A percentile compares a stretch with the other conserved stretches of the same genome.
These are phyloP conservation scores for Maconellicoccus hirsutus DNA, from an alignment of 1,140 invertebrate species.

Conservation along the genomic window DNA sequence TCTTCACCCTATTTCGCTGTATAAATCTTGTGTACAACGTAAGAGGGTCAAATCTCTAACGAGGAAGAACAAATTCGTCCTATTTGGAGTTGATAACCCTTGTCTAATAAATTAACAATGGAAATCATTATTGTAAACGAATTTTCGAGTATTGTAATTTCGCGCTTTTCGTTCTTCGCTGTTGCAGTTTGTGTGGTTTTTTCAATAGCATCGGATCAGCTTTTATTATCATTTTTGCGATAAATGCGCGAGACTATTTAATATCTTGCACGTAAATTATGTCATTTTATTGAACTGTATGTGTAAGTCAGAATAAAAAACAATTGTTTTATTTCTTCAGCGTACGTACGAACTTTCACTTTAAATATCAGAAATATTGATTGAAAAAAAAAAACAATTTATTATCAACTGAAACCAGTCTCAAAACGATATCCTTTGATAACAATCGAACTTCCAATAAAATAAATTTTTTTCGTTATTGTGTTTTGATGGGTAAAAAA, in stretches of 20 bases:
- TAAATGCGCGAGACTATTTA: too few relatives aligned
- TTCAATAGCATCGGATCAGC: too few relatives aligned
- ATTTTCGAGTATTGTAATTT: background rate
- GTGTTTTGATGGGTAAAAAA: background rate
- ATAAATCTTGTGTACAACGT: background rate
- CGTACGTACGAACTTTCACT: too few relatives aligned
- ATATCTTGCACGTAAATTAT: too few relatives aligned
- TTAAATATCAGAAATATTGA: too few relatives aligned
- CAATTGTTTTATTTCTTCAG: too few relatives aligned
- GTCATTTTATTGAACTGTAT: too few relatives aligned
- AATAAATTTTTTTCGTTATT: background rate
- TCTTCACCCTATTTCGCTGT: background rate
- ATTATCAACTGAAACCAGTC: too few relatives aligned
- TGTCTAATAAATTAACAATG: slow-evolving; percentile 1
- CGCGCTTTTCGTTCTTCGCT: background rate
- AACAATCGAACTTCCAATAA: slow-evolving; percentile 6
- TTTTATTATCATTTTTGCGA: too few relatives aligned
- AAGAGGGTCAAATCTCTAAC: background rate
- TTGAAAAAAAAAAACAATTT: too few relatives aligned
- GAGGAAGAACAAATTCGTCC: background rate
- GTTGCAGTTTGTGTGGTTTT: too few relatives aligned
- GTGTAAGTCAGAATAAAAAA: too few relatives aligned
- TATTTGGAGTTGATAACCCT: slow-evolving; percentile 3
- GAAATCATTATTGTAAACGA: slow-evolving; percentile 4
- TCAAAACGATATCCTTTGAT: background rate